Percentiles rank a stretch among this genome's conserved stretches.
Conservation (phyloP, 2,113 vertebrate genomes). For the Melospiza melodia region DNA sequence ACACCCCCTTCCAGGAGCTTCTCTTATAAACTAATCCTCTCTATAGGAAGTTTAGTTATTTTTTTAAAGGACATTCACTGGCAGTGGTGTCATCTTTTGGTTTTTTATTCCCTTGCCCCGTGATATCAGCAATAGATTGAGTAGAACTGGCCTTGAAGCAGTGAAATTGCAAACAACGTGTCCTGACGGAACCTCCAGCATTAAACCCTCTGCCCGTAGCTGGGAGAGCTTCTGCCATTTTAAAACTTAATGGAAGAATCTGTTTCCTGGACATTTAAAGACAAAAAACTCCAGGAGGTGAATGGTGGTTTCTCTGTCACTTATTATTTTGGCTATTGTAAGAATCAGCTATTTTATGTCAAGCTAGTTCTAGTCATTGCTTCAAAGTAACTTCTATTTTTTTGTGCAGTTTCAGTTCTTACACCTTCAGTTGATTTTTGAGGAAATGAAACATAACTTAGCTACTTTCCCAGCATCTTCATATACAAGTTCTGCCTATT, state of each 20-base stretch:
- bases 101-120: accelerated
- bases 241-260: not conserved
- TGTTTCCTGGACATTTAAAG: not conserved
- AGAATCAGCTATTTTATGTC: accelerated
- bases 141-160: not conserved
- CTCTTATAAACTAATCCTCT: accelerated
- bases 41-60: accelerated
- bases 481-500: not conserved
- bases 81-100: not conserved
- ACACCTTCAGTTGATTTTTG: not conserved
- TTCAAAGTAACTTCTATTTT: not conserved
- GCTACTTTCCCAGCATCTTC: not conserved
- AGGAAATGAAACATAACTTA: not conserved
- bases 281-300: not conserved
- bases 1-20: not conserved
- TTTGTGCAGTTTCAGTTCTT: not conserved
- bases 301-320: not conserved
- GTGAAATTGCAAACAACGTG: accelerated
- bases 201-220: not conserved
- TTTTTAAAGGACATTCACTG: not conserved
- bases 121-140: not conserved
- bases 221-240: not conserved
- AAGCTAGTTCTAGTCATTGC: not conserved
- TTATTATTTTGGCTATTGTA: accelerated
- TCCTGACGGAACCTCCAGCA: not conserved